Evolutionary conservation across 2,888 invertebrate species (phyloP), one percentile per base, ranked within the genome.

Genomic region (Sabatieria punctata): DNA sequence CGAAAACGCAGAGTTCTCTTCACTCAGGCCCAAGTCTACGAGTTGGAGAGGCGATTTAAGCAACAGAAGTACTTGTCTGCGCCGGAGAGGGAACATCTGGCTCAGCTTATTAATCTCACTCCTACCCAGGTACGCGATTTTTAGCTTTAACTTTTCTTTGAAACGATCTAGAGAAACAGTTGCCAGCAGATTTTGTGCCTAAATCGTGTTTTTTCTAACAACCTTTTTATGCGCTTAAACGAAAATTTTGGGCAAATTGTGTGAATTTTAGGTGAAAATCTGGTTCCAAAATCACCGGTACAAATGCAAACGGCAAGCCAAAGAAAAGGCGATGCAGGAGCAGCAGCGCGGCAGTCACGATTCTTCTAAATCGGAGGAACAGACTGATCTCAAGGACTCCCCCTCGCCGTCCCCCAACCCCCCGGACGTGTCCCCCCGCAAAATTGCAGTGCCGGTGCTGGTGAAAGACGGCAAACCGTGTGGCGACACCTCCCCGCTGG

Each of bases 261-360:
- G n/a, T 36, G 8, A 27, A 45, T 48, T 55, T 36, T 77, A 89
- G 88, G 91, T 93, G 62, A 93, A 93, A 78, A 97, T 97, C 66
- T 97, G 95, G 95, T 97, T 97, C 75, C 95, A 97, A 76, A 97
- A 97, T 73, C 95, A 95, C 71, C 82, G 97, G 64, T 97, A 97
- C 75, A 97, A 97, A 74, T 88, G 93, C 73, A 97, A 97, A 73
- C 74, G 95, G 60, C 88, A 93, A 67, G 86, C 91, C 40, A 93
- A 95, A 71, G 95, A 97, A 72, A 91, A 93, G 70, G 88, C 85
- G 44, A 88, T 89, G 85, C 85, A 86, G 50, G 88, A 88, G 68
- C 43, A 42, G 43, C 13, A 19, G 11, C 15, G 26, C 33, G 27
- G 18, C 45, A 35, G 24, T 8, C 43, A 45, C 33, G n/a, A 41